A percentile compares a stretch with the other conserved stretches of the same genome.
Conservation (phyloP, 1,140 invertebrate species). For the Chironomus striatipennis region DNA sequence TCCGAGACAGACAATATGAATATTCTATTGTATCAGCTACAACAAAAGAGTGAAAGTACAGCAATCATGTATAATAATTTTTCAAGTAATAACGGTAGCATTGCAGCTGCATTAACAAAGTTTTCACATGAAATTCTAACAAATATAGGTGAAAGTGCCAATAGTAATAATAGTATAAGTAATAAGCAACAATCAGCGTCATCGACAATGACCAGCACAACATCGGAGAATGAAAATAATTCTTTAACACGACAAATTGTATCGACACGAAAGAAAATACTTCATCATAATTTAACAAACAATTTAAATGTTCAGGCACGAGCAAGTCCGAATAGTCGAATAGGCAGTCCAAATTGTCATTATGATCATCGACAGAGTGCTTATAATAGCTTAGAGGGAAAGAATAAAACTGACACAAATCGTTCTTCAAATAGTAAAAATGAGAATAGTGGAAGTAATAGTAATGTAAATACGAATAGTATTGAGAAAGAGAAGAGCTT, state of each 20-base stretch:
- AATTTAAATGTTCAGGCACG: not conserved
- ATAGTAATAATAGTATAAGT: conserved; percentile 13
- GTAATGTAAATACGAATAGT: conserved; percentile 29
- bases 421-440: conserved; percentile 12
- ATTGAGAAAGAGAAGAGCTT: not conserved
- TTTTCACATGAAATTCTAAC: conserved; percentile 14
- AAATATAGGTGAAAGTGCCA: conserved; percentile 29
- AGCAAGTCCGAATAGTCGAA: not conserved
- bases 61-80: conserved; percentile 4
- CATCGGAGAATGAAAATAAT: conserved; percentile 25
- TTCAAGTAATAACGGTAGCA: not conserved
- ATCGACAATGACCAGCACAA: conserved; percentile 18
- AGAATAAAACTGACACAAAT: conserved; percentile 11
- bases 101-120: not conserved
- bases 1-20: conserved; percentile 1
- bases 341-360: not conserved
- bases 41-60: not conserved
- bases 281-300: conserved; percentile 1
- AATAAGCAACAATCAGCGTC: not conserved
- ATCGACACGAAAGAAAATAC: not conserved
- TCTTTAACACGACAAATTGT: conserved; percentile 24
- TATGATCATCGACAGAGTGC: conserved; percentile 13
- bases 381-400: not conserved
- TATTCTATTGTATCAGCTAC: not conserved
- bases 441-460: conserved; percentile 20